These are phyloP conservation scores for Pseudorhombus dupliciocellatus DNA, from an alignment of 2,113 vertebrate genomes.

Conservation along the genomic window DNA sequence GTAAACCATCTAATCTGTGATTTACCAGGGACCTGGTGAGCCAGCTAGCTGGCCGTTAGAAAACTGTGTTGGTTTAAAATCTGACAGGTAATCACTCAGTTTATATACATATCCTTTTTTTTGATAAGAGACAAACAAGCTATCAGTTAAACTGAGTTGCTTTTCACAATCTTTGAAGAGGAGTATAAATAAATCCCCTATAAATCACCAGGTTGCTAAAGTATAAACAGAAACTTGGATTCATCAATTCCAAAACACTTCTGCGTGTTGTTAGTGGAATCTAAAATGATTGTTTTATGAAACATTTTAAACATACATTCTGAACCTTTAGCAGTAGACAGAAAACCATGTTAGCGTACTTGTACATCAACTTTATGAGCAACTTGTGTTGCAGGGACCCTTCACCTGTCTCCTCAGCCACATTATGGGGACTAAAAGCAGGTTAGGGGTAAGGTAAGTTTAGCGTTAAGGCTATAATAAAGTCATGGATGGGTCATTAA, in stretches of 20 bases:
- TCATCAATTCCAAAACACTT: background rate
- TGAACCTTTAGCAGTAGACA: slow-evolving; percentile 1
- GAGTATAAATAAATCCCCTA: no score
- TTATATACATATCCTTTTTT: background rate
- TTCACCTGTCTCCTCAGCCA: background rate
- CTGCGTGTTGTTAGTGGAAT: slow-evolving; percentile 13
- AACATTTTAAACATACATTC: background rate
- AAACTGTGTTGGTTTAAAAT: slow-evolving; percentile 36
- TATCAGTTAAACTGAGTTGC: background rate
- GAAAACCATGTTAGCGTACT: background rate
- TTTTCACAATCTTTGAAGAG: background rate
- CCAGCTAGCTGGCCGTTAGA: slow-evolving; percentile 15
- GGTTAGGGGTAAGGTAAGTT: background rate
- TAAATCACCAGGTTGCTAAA: background rate
- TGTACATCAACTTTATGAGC: background rate
- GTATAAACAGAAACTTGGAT: slow-evolving; percentile 21
- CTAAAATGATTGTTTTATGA: background rate
- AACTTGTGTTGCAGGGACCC: background rate
- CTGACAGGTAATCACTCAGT: background rate
- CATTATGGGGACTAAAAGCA: background rate
- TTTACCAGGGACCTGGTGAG: slow-evolving; percentile 62
- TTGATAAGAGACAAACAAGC: background rate
- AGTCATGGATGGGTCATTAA: background rate
- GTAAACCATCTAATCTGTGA: slow-evolving; percentile 80
- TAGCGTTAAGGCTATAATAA: background rate